phyloP scores from a whole-genome alignment of 2,797 vertebrate genomes.

The Podarcis lilfordi region DNA sequence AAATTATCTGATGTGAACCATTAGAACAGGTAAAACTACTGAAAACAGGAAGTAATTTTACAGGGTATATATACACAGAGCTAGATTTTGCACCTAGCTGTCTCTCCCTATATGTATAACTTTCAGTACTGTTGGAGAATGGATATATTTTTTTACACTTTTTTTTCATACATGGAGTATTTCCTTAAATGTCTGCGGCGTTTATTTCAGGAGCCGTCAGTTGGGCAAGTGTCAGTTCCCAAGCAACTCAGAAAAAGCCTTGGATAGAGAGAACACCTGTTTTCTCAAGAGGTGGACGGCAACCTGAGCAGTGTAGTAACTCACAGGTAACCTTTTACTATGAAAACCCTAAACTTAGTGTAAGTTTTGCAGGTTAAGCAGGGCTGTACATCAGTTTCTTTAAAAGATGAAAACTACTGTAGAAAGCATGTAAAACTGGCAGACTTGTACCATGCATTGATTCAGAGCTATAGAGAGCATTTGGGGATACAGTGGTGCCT shows the following conservation, averaged over 20 bases:
- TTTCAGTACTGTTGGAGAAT: neutral
- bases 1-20: neutral
- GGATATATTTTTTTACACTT: neutral
- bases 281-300: conserved; percentile 88
- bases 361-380: neutral
- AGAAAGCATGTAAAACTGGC: neutral
- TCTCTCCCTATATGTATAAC: neutral
- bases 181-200: conserved; percentile 28
- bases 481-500: neutral
- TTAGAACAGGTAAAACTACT: neutral
- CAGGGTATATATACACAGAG: neutral
- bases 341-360: neutral
- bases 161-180: conserved; percentile 3
- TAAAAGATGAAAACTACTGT: neutral
- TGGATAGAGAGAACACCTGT: conserved; percentile 87
- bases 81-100: neutral
- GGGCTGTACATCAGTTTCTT: neutral
- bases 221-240: conserved; percentile 90
- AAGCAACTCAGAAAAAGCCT: conserved; percentile 88
- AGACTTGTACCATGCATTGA: neutral
- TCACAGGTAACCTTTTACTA: conserved; percentile 81
- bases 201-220: conserved; percentile 78
- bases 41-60: neutral
- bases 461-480: neutral
- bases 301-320: conserved; percentile 86